phyloP scores from a whole-genome alignment of 1,140 invertebrate species.

The Potamilus streckersoni region DNA sequence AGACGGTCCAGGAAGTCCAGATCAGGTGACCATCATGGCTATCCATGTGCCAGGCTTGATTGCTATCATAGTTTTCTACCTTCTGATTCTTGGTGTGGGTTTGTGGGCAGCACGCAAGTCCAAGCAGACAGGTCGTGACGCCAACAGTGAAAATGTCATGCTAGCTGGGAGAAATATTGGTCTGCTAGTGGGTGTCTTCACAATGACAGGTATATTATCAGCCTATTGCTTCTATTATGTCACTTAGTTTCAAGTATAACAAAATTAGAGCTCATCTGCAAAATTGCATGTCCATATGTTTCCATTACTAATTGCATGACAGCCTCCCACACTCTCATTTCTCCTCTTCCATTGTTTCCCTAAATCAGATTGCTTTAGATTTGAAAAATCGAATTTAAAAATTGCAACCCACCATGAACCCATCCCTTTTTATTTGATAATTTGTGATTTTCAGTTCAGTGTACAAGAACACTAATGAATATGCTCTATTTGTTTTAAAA shows the following conservation, averaged over 20 bases:
- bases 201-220: constrained; percentile 90
- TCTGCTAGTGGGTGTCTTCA: constrained; percentile 95
- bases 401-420: too few species aligned
- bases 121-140: constrained; percentile 44
- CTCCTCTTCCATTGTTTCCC: too few species aligned
- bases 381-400: too few species aligned
- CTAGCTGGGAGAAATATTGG: constrained; percentile 95
- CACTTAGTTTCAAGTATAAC: not conserved
- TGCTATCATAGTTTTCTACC: constrained; percentile 93
- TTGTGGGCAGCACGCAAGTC: constrained; percentile 94
- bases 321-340: too few species aligned
- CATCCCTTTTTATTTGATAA: too few species aligned
- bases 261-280: not conserved
- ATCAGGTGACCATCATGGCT: constrained; percentile 31
- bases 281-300: too few species aligned
- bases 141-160: constrained; percentile 91
- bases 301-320: too few species aligned
- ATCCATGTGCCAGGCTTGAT: constrained; percentile 76
- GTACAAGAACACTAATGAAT: too few species aligned
- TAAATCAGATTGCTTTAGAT: too few species aligned
- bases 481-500: too few species aligned
- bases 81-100: constrained; percentile 90
- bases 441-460: too few species aligned
- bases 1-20: too few species aligned
- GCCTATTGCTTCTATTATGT: not conserved